Evolutionary conservation across 2,113 vertebrate species (phyloP), one percentile per base, ranked within the genome.

Genomic region (Hippocampus guttulatus): DNA sequence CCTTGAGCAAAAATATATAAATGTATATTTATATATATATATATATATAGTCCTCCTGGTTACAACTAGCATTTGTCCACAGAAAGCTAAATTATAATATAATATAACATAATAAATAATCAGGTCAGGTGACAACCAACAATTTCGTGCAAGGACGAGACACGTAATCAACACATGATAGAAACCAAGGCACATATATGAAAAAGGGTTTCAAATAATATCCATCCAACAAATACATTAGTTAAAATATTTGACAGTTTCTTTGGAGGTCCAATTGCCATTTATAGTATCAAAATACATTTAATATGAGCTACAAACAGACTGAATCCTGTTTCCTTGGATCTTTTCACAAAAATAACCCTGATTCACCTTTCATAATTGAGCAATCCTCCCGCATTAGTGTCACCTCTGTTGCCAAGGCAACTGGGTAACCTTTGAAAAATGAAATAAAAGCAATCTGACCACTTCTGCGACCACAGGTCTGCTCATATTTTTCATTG

Each of bases 361-460:
- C 75, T 25, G 72, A 81, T 81, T 89, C 85, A 81, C 81, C 90
- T 83, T 82, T 85, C 82, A 87, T 93, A 92, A 92, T 87, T 84
- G 78, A 88, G 83, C 84, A 88, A 84, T 89, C 88, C 72, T 67
- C 80, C 75, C 67, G 82, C 75, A 86, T 92, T 90, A 90, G 70
- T 77, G 74, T 93, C 91, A 88, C 65, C 77, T 75, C 58, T 87
- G 88, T 84, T 85, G 79, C 84, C 76, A 68, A 81, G 90, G 88
- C 83, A 90, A 92, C 90, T 21, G 75, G 73, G 73, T 82, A 74
- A 82, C 71, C 85, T 82, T 52, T 55, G 75, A 79, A 81, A 45
- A 77, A 84, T 85, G 77, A 84, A 82, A 76, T 82, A 83, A 80
- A 82, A 72, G 71, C 73, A 74, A n/a, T 73, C 75, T 81, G 85